Evolutionary conservation across 2,888 invertebrate genomes (phyloP).

Genomic region (Hydriomena furcata): DNA sequence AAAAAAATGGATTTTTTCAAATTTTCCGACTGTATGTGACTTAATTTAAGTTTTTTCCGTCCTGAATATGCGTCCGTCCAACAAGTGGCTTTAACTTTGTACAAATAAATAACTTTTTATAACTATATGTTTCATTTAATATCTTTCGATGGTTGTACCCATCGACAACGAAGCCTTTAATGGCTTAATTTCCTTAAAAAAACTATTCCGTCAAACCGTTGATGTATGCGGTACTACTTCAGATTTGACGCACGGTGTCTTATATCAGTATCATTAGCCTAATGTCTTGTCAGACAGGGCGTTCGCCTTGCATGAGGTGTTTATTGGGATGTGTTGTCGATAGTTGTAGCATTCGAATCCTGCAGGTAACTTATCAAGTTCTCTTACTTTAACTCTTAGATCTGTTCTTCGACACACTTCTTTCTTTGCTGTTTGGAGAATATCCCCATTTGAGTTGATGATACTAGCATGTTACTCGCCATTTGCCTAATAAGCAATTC

Average conservation of each 20-base stretch:
- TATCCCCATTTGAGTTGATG: conserved; percentile 57
- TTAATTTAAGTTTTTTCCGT: neutral
- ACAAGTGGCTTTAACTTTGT: conserved; percentile 30
- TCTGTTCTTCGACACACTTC: conserved; percentile 64
- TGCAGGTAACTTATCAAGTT: conserved; percentile 56
- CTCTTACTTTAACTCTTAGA: conserved; percentile 57
- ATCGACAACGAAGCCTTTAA: too few relatives aligned
- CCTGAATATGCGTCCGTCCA: conserved; percentile 28
- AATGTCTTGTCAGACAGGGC: too few relatives aligned
- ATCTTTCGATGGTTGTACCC: conserved; percentile 51
- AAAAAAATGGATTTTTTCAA: too few relatives aligned
- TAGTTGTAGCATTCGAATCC: conserved; percentile 69
- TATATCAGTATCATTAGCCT: too few relatives aligned
- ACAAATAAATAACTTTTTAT: conserved; percentile 22
- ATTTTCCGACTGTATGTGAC: neutral
- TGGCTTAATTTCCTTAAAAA: too few relatives aligned
- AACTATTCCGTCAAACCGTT: too few relatives aligned
- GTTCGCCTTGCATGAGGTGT: too few relatives aligned
- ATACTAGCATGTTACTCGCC: conserved; percentile 65
- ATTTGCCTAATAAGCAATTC: conserved; percentile 74
- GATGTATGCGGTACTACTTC: too few relatives aligned
- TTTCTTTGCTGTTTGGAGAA: conserved; percentile 46
- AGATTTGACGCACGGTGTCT: too few relatives aligned
- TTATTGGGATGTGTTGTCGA: too few relatives aligned
- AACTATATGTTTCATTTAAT: conserved; percentile 38